Evolutionary conservation across 2,888 invertebrate species (phyloP).

Genomic region (Apotomis turbidana): DNA sequence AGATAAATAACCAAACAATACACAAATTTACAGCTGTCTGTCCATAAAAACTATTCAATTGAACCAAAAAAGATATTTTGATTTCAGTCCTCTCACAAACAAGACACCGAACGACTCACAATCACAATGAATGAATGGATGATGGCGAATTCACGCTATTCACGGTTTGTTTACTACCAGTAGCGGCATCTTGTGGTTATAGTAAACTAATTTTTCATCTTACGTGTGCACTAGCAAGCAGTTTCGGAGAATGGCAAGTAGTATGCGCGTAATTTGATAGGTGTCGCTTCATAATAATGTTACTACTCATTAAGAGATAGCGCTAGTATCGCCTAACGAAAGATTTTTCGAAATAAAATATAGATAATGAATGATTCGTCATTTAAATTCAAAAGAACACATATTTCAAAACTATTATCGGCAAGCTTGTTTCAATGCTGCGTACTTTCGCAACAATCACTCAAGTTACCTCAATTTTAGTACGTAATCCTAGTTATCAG

Average conservation of each 20-base stretch:
- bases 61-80: slow-evolving; percentile 29
- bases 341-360: too few relatives aligned
- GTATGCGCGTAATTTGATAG: slow-evolving; percentile 19
- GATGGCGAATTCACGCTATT: slow-evolving; percentile 30
- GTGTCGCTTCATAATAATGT: slow-evolving; percentile 35
- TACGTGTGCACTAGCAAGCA: background rate
- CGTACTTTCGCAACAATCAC: too few relatives aligned
- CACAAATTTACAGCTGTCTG: slow-evolving; percentile 19
- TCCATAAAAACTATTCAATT: slow-evolving; percentile 18
- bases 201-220: background rate
- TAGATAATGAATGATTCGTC: too few relatives aligned
- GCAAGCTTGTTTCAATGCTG: too few relatives aligned
- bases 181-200: slow-evolving; percentile 28
- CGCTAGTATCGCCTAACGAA: slow-evolving; percentile 6
- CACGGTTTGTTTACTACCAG: slow-evolving; percentile 37
- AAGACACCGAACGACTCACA: slow-evolving; percentile 29
- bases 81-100: slow-evolving; percentile 27
- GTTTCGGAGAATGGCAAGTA: background rate
- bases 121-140: slow-evolving; percentile 39
- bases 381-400: too few relatives aligned
- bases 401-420: too few relatives aligned
- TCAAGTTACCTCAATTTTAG: too few relatives aligned
- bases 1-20: slow-evolving; percentile 13
- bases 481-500: too few relatives aligned
- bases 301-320: slow-evolving; percentile 42